Percentiles rank a stretch among this genome's conserved stretches.
Evolutionary conservation across 2,888 invertebrate species (phyloP).

Genomic region (Agrotis puta): DNA sequence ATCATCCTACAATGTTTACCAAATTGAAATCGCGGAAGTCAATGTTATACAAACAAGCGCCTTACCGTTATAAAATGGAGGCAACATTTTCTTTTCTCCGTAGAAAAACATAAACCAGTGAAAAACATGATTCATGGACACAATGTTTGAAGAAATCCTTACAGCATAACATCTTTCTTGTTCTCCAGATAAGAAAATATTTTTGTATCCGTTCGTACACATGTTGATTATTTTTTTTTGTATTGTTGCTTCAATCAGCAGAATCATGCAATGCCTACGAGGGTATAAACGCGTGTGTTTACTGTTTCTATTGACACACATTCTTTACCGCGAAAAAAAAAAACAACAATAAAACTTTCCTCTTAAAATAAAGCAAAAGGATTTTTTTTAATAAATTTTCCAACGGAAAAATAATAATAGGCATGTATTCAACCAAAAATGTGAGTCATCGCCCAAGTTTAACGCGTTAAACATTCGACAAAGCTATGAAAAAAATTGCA

Average conservation of each 20-base stretch:
- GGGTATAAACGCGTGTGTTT: no score
- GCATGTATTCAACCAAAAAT: slow-evolving; percentile 66
- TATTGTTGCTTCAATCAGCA: background rate
- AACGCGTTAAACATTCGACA: slow-evolving; percentile 71
- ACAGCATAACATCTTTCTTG: slow-evolving; percentile 34
- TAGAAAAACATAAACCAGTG: slow-evolving; percentile 50
- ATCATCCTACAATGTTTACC: slow-evolving; percentile 23
- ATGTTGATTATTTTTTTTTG: slow-evolving; percentile 14
- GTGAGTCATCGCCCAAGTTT: slow-evolving; percentile 70
- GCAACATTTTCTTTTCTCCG: slow-evolving; percentile 45
- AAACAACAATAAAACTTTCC: slow-evolving; percentile 17
- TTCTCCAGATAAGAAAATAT: slow-evolving; percentile 22
- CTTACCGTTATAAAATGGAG: slow-evolving; percentile 47
- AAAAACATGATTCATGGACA: slow-evolving; percentile 48
- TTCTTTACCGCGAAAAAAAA: background rate
- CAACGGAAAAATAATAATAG: slow-evolving; percentile 43
- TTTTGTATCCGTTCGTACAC: slow-evolving; percentile 19
- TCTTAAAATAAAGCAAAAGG: slow-evolving; percentile 38
- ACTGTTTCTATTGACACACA: background rate
- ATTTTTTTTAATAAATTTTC: slow-evolving; percentile 58
- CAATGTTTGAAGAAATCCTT: slow-evolving; percentile 43
- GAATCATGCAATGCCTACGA: background rate
- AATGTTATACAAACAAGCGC: slow-evolving; percentile 48
- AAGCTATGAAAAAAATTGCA: slow-evolving; percentile 77
- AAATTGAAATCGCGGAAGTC: slow-evolving; percentile 53